Conservation (phyloP, 2,888 invertebrate genomes). For the Orthosia gothica region DNA sequence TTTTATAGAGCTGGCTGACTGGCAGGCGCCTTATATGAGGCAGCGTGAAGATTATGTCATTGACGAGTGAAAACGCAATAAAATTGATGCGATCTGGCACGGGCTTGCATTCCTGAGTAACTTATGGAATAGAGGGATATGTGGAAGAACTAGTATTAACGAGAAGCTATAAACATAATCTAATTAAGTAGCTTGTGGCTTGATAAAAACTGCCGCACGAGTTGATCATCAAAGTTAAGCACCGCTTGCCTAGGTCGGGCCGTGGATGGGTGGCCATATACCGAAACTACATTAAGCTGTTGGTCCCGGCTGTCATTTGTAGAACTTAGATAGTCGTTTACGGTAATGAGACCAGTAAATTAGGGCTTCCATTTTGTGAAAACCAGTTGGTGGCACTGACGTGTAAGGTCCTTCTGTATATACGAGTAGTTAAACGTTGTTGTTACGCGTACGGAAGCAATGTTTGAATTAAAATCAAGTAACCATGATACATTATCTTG, state of each 20-base stretch:
- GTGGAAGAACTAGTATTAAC: neutral
- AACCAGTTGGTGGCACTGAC: too few species aligned
- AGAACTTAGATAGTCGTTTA: too few species aligned
- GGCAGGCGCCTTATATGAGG: conserved; percentile 62
- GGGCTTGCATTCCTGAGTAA: conserved; percentile 7
- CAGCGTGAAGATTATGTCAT: conserved; percentile 75
- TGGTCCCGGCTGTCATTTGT: too few species aligned
- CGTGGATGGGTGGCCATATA: too few species aligned
- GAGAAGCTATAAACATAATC: neutral
- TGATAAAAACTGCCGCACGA: neutral
- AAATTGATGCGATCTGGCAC: conserved; percentile 69
- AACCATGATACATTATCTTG: too few species aligned
- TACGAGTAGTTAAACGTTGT: too few species aligned
- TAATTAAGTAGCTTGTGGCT: neutral
- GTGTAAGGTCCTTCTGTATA: too few species aligned
- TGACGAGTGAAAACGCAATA: conserved; percentile 77
- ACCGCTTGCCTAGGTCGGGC: neutral
- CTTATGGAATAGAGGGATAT: neutral
- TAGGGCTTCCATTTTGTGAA: too few species aligned
- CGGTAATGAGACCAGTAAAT: too few species aligned
- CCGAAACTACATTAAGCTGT: too few species aligned
- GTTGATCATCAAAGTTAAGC: neutral
- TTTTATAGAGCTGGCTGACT: conserved; percentile 63
- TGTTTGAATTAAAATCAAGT: too few species aligned
- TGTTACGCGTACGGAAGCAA: too few species aligned